These are phyloP conservation scores for Myotis vivesi DNA, from an alignment of 2,797 vertebrate species.

Conservation along the genomic window DNA sequence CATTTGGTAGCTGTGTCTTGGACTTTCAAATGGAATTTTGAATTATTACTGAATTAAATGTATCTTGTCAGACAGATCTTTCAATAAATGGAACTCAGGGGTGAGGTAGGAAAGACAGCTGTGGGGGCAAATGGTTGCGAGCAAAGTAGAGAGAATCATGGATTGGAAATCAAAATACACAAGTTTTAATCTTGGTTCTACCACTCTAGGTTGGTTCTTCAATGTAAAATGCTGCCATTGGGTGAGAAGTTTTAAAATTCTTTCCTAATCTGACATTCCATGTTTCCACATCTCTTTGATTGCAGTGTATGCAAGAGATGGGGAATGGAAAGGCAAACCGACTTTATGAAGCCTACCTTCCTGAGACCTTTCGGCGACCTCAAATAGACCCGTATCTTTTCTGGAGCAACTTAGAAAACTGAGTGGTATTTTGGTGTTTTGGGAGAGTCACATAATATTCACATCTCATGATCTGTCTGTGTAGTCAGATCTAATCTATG, in stretches of 20 bases:
- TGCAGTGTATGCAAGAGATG: slow-evolving; percentile 97
- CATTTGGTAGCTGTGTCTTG: slow-evolving; percentile 8
- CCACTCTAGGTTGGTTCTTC: background rate
- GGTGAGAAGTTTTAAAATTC: background rate
- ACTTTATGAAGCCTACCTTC: slow-evolving; percentile 96
- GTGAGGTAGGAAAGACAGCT: background rate
- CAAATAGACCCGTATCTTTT: slow-evolving; percentile 95
- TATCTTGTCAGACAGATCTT: slow-evolving; percentile 29
- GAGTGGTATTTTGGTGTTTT: background rate
- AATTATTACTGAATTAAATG: slow-evolving; percentile 37
- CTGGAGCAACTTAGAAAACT: slow-evolving; percentile 32
- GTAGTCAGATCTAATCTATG: background rate
- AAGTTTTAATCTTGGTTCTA: background rate
- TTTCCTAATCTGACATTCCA: slow-evolving; percentile 22
- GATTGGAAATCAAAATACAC: background rate
- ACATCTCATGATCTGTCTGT: background rate
- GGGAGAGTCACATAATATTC: background rate
- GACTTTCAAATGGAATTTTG: slow-evolving; percentile 23
- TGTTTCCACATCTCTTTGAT: slow-evolving; percentile 49
- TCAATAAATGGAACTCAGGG: background rate
- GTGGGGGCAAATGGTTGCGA: background rate
- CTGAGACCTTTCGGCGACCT: slow-evolving; percentile 95
- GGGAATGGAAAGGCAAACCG: slow-evolving; percentile 96
- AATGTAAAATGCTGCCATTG: background rate
- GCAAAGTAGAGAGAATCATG: background rate